These are phyloP conservation scores for Heterohyrax brucei DNA, from an alignment of 2,797 vertebrate species.

Conservation along the genomic window DNA sequence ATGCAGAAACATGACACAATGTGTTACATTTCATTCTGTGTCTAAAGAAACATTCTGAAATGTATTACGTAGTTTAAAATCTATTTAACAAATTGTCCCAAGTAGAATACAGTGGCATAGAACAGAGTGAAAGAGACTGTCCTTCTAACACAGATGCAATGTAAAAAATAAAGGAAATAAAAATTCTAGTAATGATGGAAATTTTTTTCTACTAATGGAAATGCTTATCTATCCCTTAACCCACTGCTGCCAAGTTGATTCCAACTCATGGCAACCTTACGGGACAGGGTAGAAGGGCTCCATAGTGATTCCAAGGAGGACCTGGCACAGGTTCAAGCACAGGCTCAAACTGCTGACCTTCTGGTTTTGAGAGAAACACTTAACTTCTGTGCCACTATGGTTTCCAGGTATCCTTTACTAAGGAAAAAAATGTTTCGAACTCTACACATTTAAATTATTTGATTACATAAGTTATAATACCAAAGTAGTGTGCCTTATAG, in stretches of 20 bases:
- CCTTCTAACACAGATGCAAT: constrained; percentile 59
- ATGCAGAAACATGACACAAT: constrained; percentile 76
- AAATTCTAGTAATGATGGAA: constrained; percentile 72
- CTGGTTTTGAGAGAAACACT: too few relatives aligned
- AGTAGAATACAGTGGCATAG: constrained; percentile 49
- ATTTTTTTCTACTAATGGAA: constrained; percentile 74
- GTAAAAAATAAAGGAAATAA: neutral
- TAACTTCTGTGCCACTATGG: too few relatives aligned
- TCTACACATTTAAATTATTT: constrained; percentile 40
- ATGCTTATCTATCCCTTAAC: neutral
- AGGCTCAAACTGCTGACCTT: too few relatives aligned
- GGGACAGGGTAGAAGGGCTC: too few relatives aligned
- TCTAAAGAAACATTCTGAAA: constrained; percentile 76
- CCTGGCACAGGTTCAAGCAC: too few relatives aligned
- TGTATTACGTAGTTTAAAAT: constrained; percentile 43
- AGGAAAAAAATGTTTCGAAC: constrained; percentile 46
- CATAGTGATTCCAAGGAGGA: too few relatives aligned
- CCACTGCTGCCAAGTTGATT: too few relatives aligned
- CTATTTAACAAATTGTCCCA: constrained; percentile 42
- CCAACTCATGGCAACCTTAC: too few relatives aligned
- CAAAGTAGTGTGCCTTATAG: constrained; percentile 60
- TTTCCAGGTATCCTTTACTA: neutral
- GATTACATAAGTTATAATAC: constrained; percentile 78
- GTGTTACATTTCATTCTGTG: constrained; percentile 46
- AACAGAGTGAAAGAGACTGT: neutral